Evolutionary conservation across 1,140 invertebrate genomes (phyloP).

Genomic region (Cherax quadricarinatus): DNA sequence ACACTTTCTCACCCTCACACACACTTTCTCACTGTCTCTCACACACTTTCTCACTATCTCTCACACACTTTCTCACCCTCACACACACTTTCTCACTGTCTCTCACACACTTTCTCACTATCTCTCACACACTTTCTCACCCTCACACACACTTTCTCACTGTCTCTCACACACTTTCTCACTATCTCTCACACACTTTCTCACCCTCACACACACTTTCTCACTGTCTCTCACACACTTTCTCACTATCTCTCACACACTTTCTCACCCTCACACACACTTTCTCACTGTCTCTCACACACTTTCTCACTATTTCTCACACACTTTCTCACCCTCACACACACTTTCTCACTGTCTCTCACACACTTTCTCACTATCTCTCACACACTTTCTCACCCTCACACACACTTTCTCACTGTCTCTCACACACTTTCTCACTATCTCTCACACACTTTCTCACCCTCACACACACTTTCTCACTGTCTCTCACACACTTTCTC

Average conservation of each 20-base stretch:
- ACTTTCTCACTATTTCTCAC: no score
- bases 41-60: not conserved
- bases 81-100: not conserved
- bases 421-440: not conserved
- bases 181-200: not conserved
- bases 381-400: not conserved
- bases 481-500: not conserved
- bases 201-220: no score
- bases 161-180: not conserved
- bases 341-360: not conserved
- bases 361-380: no score
- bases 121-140: no score
- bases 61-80: no score
- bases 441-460: conserved; percentile 11
- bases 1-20: not conserved
- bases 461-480: not conserved
- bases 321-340: not conserved
- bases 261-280: not conserved
- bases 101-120: no score
- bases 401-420: no score
- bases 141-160: not conserved
- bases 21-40: no score
- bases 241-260: no score
- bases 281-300: not conserved
- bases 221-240: not conserved